Evolutionary conservation across 2,113 vertebrate species (phyloP).

Genomic region (Epinephelus moara): DNA sequence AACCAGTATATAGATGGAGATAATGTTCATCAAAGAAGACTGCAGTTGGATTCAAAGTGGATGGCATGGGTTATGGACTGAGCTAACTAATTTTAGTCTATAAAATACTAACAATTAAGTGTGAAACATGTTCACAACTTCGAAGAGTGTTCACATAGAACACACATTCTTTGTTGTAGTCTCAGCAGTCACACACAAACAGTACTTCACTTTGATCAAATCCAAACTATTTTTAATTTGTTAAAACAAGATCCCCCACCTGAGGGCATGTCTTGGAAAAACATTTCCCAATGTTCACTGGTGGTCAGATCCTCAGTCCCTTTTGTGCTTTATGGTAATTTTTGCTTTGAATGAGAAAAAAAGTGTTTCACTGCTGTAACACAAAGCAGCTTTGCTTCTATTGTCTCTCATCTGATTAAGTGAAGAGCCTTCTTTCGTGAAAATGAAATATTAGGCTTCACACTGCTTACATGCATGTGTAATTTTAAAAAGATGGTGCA

Average conservation of each 20-base stretch:
- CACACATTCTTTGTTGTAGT: neutral
- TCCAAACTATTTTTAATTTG: neutral
- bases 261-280: neutral
- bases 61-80: neutral
- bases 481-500: neutral
- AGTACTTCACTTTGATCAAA: neutral
- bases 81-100: neutral
- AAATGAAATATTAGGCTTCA: constrained; percentile 28
- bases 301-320: neutral
- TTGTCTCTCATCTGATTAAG: constrained; percentile 38
- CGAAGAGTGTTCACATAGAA: neutral
- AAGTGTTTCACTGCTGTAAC: neutral
- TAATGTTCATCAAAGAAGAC: neutral
- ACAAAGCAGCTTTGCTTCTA: constrained; percentile 16
- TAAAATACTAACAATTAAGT: neutral
- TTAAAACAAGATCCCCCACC: neutral
- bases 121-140: neutral
- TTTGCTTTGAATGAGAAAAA: constrained; percentile 1
- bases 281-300: neutral
- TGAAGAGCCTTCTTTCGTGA: constrained; percentile 13
- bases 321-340: neutral
- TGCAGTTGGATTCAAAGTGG: neutral
- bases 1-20: neutral
- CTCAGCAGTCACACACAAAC: neutral
- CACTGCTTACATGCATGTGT: neutral